phyloP scores from a whole-genome alignment of 2,888 invertebrate species.

The Drosophila lutescens region DNA sequence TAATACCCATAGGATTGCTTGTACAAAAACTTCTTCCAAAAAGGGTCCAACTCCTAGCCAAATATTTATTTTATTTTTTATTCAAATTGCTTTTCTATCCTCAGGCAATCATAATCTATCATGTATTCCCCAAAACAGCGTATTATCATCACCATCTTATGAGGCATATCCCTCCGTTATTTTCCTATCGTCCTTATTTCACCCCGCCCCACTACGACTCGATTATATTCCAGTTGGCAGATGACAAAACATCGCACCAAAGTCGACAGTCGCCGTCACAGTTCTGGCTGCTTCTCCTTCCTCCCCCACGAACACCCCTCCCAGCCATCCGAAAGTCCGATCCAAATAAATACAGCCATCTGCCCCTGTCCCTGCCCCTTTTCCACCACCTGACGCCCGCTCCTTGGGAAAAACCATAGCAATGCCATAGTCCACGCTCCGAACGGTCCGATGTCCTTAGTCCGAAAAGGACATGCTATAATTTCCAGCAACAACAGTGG shows the following conservation, averaged over 20 bases:
- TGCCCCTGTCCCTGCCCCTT: slow-evolving; percentile 5
- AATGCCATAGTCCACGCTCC: slow-evolving; percentile 60
- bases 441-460: slow-evolving; percentile 49
- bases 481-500: slow-evolving; percentile 66
- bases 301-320: slow-evolving; percentile 3
- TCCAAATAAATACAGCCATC: slow-evolving; percentile 38
- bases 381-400: slow-evolving; percentile 50
- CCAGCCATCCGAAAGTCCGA: slow-evolving; percentile 18
- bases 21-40: neutral
- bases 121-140: slow-evolving; percentile 42
- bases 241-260: slow-evolving; percentile 71
- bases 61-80: slow-evolving; percentile 11
- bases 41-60: neutral
- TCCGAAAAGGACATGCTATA: slow-evolving; percentile 78
- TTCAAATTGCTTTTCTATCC: slow-evolving; percentile 29
- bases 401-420: slow-evolving; percentile 66
- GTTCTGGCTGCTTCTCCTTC: slow-evolving; percentile 16
- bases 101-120: slow-evolving; percentile 47
- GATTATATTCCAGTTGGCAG: slow-evolving; percentile 79
- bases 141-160: slow-evolving; percentile 47
- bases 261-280: slow-evolving; percentile 46
- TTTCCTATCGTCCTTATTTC: slow-evolving; percentile 20
- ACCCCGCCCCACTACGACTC: slow-evolving; percentile 63
- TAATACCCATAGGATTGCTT: neutral
- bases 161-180: slow-evolving; percentile 29